Base-by-base conservation (phyloP, 2,113 vertebrate genomes). In the Pyxicephalus adspersus region DNA sequence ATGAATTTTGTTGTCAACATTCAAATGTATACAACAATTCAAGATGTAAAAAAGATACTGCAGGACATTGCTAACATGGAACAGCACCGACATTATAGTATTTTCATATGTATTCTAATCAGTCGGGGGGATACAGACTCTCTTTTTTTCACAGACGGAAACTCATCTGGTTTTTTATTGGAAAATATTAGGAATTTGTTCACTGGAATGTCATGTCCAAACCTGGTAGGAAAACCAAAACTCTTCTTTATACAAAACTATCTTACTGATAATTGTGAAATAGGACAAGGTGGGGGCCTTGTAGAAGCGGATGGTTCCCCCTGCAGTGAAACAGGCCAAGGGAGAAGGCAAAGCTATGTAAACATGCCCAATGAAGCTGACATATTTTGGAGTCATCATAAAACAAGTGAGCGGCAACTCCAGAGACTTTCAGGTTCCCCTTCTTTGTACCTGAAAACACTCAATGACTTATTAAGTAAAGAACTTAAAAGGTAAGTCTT, bases 191-290 rank as follows among this genome's bases (percentile, higher is more conserved):
- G 89, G 67, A 85, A 76, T 8, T 88, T 92, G 25, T 98, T 98
- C 64, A 91, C 83, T 15, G 89, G 90, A 1, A 89, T 93, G 0
- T 31, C 3, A 0, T 99, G 96, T 78, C 93, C 92, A 7, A 84
- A 72, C 38, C 90, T 98, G 83, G 66, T 85, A 0, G 96, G 95
- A 66, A 98, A 99, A 84, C 97, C 97, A 0, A 98, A 98, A 70
- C 91, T 98, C 58, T 98, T 99, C 88, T 98, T 99, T 80, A 92
- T 98, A 87, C 96, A 98, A 89, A 94, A 85, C 79, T 99, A 98
- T 29, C 58, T 88, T 15, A 81, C 87, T 8, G 60, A 85, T 3
- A 84, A 87, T 70, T 77, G 65, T 63, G 77, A 58, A 1, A 80
- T 31, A 11, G 83, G 86, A 55, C 31, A 63, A 8, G 64, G 18